Base-by-base conservation (phyloP, 1,140 invertebrate genomes). In the Potamilus streckersoni region DNA sequence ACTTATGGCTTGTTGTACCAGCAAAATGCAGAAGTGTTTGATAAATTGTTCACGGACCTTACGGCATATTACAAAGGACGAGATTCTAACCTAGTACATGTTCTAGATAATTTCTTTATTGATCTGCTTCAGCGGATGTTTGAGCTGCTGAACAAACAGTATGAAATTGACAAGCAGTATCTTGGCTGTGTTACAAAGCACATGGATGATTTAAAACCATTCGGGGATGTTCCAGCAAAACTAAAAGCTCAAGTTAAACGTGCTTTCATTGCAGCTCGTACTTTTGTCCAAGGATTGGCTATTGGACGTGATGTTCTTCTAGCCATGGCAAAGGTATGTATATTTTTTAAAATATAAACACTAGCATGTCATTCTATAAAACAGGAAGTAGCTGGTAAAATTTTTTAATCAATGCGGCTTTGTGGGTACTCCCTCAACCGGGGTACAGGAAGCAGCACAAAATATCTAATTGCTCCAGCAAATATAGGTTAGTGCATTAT, bases 81-180 rank as follows among this genome's bases (percentile, higher is more conserved):
- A 4, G 93, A 93, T 77, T 93, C 95, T 15, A 93, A 97, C 87
- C 92, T 99, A 16, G 92, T 94, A 58, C 93, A 94, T 20, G 94
- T 95, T 23, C 94, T 99, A 93, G 95, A 98, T 81, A 93, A 93
- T 73, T 99, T 99, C 91, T 99, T 99, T 91, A 94, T 93, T 69
- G 94, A 93, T 8, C 93, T 99, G 0, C 97, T 98, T 87, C 94
- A 97, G 89, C 96, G 96, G 87, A 98, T 99, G 96, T 99, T 99
- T 90, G 75, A 83, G 74, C 96, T 98, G 38, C 91, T 98, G 75
- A 98, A 99, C 89, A 92, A 93, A 8, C 96, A 97, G 87, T 97
- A 98, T 86, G 91, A 91, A 63, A 97, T 98, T 85, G 94, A 96
- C 88, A 93, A 95, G 62, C 93, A 93, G 81, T 96, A 97, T 87